Evolutionary conservation across 2,113 vertebrate species (phyloP).

Genomic region (Diadophis punctatus): DNA sequence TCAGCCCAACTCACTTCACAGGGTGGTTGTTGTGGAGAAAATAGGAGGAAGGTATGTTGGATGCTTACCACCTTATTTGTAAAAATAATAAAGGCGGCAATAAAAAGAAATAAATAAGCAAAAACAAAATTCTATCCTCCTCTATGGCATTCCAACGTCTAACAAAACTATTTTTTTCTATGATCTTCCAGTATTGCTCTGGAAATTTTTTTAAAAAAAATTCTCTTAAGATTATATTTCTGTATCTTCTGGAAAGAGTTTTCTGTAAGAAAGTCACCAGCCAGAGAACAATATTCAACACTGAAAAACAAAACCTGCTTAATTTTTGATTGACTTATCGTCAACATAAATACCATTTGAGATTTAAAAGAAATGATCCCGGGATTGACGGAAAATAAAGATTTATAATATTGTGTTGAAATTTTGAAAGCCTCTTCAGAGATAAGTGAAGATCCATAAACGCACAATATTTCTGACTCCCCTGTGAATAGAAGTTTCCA

Average conservation of each 20-base stretch:
- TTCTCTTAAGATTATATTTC: background rate
- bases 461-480: background rate
- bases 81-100: background rate
- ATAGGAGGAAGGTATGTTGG: background rate
- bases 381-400: background rate
- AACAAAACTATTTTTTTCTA: background rate
- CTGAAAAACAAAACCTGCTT: background rate
- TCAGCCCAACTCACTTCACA: background rate
- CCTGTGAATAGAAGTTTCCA: background rate
- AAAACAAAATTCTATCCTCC: background rate
- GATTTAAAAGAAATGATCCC: background rate
- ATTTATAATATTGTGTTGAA: background rate
- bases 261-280: background rate
- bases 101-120: background rate
- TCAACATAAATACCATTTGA: background rate
- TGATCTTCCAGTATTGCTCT: background rate
- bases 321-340: background rate
- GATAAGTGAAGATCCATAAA: background rate
- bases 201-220: background rate
- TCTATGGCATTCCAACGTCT: background rate
- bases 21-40: background rate
- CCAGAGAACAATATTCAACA: background rate
- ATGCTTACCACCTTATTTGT: background rate
- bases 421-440: background rate
- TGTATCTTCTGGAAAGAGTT: background rate